Evolutionary conservation across 2,113 vertebrate genomes (phyloP), one percentile per base, ranked within the genome.

Genomic region (Monopterus albus): DNA sequence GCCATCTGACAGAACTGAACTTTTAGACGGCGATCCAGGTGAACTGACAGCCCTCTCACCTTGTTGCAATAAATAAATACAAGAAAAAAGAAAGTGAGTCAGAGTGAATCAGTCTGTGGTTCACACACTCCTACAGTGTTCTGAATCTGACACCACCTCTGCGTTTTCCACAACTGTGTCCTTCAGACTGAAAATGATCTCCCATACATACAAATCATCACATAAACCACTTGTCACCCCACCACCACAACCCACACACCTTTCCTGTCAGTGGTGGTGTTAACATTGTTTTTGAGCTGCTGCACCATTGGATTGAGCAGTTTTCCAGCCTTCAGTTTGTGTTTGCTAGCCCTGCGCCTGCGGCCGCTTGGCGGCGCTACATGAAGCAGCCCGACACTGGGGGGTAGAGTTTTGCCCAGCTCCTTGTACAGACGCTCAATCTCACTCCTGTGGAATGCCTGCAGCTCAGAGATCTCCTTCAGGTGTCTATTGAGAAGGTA

Each of bases 391-490:
- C 95, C 95, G 35, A 97, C 82, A 29, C 93, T 96, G 40, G 95
- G 91, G 46, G 98, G 97, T 25, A 96, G 90, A 0, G 95, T 92
- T 91, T 96, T 98, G 28, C 98, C 98, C 64, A 98, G 82, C 1
- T 95, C 94, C 46, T 84, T 88, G 78, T 98, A 99, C 55, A 99
- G 86, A 9, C 86, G 87, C 86, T 99, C 96, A 5, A 99, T 96
- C 90, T 99, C 98, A 28, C 90, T 94, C 81, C 96, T 96, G 88
- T 99, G 98, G 83, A 96, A 96, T 0, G 94, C 95, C 88, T 99
- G 97, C 31, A 99, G 93, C 81, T 99, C 97, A 0, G 96, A 95
- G 67, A 99, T 97, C 92, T 99, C 98, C 58, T 97, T 96, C 94
- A 98, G 95, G 88, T 99, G 98, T 89, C 97, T 99, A 46, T 58